These are phyloP conservation scores for Naja naja DNA, from an alignment of 2,113 vertebrate species.

Conservation along the genomic window DNA sequence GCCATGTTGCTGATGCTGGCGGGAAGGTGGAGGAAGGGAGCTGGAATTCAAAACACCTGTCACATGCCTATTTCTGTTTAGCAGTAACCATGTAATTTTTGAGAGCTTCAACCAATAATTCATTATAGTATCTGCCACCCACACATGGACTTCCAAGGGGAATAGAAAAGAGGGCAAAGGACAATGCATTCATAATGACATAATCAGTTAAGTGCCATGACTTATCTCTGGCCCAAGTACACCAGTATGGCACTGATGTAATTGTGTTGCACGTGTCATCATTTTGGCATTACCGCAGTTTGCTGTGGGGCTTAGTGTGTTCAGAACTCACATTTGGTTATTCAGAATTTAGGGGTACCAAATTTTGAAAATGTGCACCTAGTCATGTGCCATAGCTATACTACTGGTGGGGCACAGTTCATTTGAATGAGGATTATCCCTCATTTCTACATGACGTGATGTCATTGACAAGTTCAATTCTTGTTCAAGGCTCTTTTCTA, in stretches of 20 bases:
- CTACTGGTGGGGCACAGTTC: not conserved
- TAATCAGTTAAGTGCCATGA: not conserved
- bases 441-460: not conserved
- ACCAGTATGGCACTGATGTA: not conserved
- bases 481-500: not conserved
- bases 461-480: not conserved
- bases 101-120: not conserved
- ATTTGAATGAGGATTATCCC: not conserved
- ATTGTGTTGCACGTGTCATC: not conserved
- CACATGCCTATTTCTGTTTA: not conserved
- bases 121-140: not conserved
- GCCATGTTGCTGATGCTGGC: not conserved
- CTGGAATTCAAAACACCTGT: not conserved
- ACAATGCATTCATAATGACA: not conserved
- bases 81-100: not conserved
- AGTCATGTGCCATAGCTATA: not conserved
- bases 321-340: not conserved
- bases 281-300: not conserved
- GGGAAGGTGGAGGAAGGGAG: not conserved
- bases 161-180: not conserved
- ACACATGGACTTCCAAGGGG: not conserved
- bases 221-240: not conserved
- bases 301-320: not conserved
- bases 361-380: not conserved
- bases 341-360: not conserved